These are phyloP conservation scores for Phoxinus phoxinus DNA, from an alignment of 2,113 vertebrate species.

Conservation along the genomic window DNA sequence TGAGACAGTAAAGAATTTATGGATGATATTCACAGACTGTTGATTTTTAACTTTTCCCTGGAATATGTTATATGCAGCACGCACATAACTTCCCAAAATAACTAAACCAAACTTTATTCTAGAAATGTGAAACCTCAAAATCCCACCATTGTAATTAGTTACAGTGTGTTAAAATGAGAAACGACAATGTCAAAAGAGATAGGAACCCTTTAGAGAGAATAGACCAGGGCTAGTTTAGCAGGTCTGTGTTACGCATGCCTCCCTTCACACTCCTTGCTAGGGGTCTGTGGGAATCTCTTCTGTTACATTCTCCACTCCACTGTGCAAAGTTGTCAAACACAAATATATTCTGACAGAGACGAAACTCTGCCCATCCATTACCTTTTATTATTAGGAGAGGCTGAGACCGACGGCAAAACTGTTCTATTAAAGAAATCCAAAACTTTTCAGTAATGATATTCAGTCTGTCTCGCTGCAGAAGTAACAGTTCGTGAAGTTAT, in stretches of 20 bases:
- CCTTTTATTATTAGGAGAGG: not conserved
- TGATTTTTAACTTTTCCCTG: not conserved
- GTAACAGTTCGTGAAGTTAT: constrained; percentile 10
- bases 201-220: not conserved
- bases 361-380: constrained; percentile 27
- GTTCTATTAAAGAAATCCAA: not conserved
- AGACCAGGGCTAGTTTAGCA: constrained; percentile 35
- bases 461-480: not conserved
- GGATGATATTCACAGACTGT: constrained; percentile 18
- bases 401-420: constrained; percentile 14
- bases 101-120: constrained; percentile 45
- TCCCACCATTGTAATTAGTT: not conserved
- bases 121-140: not conserved
- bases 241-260: constrained; percentile 65
- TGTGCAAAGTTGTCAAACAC: constrained; percentile 66
- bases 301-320: constrained; percentile 65
- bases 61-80: constrained; percentile 9
- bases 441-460: constrained; percentile 25
- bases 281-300: constrained; percentile 66
- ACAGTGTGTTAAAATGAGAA: constrained; percentile 14
- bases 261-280: constrained; percentile 60
- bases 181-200: constrained; percentile 10
- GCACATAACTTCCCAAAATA: constrained; percentile 23
- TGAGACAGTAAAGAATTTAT: constrained; percentile 31
- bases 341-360: constrained; percentile 62